Base-by-base conservation (phyloP, 2,797 vertebrate genomes). In the Picus viridis region DNA sequence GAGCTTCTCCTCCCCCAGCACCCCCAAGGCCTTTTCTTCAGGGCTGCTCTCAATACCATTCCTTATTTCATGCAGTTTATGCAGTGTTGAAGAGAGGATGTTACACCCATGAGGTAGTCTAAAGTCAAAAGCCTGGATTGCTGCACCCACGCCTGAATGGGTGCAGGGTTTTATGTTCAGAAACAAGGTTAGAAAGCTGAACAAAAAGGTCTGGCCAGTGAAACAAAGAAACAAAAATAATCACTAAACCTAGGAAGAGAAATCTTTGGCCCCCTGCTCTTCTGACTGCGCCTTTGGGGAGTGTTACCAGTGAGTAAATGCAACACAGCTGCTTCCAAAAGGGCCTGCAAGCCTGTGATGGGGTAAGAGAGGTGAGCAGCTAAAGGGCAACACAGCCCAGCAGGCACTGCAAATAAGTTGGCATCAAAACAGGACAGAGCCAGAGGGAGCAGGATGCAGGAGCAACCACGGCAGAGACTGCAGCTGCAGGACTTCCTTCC, bases 51-150 rank as follows among this genome's bases (percentile, higher is more conserved):
- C 41, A 41, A 16, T 24, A 75, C 17, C 4, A 13, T 30, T 57
- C 12, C 4, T 56, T 63, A 32, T 58, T 56, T 84, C 54, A 32
- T 63, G 19, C 4, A 59, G 32, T n/a, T 18, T 63, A 39, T 39
- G 10, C 10, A 39, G 5, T 61, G 5, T 72, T 90, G 45, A 75
- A 87, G 24, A 61, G 22, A 86, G 24, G 41, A 39, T 29, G 70
- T 1, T 63, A 16, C 7, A 9, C 15, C 61, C 0, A 0, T 22
- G 29, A 83, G 9, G 5, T 29, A 67, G 9, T 7, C 30, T 12
- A 12, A 65, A 86, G 23, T 24, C 23, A 71, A 76, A 86, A 87
- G 12, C 4, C 43, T 62, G 18, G 20, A 49, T 43, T 65, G 18
- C 15, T 86, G 20, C 20, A 79, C 16, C 18, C 20, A 53, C 34